Percentiles rank a stretch among this genome's conserved stretches.
These are phyloP conservation scores for Acestrorhynchus altus DNA, from an alignment of 2,797 vertebrate species.

Conservation along the genomic window DNA sequence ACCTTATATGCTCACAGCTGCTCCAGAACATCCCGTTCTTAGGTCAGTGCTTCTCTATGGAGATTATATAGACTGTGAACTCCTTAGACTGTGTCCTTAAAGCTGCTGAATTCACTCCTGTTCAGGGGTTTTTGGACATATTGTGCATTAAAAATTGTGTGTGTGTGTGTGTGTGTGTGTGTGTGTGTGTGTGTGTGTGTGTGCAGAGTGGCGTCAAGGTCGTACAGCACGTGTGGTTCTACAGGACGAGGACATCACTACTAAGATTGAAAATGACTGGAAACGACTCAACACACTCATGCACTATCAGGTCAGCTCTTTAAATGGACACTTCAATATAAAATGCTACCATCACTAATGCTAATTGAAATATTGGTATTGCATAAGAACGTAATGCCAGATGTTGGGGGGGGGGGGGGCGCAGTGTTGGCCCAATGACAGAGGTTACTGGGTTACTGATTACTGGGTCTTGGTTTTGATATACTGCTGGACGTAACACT, in stretches of 20 bases:
- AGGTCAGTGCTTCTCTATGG: no score
- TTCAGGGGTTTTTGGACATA: no score
- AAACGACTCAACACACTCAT: constrained; percentile 93
- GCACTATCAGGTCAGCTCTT: constrained; percentile 90
- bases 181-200: constrained; percentile 52
- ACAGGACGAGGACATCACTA: constrained; percentile 97
- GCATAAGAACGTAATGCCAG: not conserved
- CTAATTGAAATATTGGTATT: not conserved
- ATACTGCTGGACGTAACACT: no score
- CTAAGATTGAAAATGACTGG: constrained; percentile 97
- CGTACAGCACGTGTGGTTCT: constrained; percentile 92
- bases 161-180: constrained; percentile 15
- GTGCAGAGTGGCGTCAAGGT: constrained; percentile 95
- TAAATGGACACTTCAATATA: not conserved
- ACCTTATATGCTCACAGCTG: no score
- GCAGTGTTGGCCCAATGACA: no score
- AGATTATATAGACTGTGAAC: no score
- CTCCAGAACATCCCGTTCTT: no score
- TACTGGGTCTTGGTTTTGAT: no score
- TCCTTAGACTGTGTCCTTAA: no score
- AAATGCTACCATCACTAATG: not conserved
- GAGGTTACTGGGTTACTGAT: no score
- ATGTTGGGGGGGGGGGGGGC: no score
- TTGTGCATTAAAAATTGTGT: not conserved
- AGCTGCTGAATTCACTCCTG: no score